Evolutionary conservation across 2,797 vertebrate species (phyloP).

Genomic region (Micromesistius poutassou): DNA sequence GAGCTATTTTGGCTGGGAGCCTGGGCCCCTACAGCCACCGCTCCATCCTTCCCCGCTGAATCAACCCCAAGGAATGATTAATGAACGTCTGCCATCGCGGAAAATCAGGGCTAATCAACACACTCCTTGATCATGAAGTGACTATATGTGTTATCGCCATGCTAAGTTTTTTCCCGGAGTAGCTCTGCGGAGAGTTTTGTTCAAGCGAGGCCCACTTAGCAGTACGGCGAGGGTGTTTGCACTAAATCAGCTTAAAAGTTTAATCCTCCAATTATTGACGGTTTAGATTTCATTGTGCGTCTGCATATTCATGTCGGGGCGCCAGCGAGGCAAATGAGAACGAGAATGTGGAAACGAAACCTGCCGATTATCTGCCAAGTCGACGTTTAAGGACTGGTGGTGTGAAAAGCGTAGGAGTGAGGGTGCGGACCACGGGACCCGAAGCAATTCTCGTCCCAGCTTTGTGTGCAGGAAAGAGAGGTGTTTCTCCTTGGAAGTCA

Average conservation of each 20-base stretch:
- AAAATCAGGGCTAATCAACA: neutral
- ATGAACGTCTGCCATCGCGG: neutral
- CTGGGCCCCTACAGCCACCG: neutral
- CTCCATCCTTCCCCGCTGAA: neutral
- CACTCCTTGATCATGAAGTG: neutral
- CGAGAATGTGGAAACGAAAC: constrained; percentile 45
- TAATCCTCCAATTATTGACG: constrained; percentile 65
- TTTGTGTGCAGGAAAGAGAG: neutral
- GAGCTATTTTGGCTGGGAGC: neutral
- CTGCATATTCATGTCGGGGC: constrained; percentile 58
- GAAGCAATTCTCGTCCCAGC: neutral
- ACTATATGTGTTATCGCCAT: too few relatives aligned
- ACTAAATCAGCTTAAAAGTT: constrained; percentile 62
- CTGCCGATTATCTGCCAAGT: constrained; percentile 1
- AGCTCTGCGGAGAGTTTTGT: neutral
- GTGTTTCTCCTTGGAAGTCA: neutral
- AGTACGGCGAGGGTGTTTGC: constrained; percentile 30
- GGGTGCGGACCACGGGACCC: neutral
- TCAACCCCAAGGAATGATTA: neutral
- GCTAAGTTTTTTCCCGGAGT: neutral
- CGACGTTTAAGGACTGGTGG: neutral
- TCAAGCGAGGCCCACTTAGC: constrained; percentile 17
- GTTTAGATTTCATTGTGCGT: constrained; percentile 56
- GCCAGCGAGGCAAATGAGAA: constrained; percentile 52
- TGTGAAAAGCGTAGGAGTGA: neutral